These are phyloP conservation scores for Aleadryas rufinucha DNA, from an alignment of 2,113 vertebrate species.

Conservation along the genomic window DNA sequence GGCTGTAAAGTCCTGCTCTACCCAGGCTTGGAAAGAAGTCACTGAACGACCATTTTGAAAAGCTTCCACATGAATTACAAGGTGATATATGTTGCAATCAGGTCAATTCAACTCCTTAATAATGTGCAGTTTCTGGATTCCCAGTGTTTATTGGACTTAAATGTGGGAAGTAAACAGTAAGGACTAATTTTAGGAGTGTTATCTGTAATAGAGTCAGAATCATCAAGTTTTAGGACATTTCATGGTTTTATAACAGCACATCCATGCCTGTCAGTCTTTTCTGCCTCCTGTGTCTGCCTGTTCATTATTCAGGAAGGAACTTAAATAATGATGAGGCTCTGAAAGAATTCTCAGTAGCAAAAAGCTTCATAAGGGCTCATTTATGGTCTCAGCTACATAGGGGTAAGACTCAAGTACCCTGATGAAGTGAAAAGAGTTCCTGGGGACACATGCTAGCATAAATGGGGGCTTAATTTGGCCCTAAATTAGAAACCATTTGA, in stretches of 20 bases:
- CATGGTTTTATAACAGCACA: neutral
- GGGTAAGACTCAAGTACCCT: neutral
- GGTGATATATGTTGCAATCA: neutral
- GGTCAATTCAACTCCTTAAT: neutral
- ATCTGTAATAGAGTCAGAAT: neutral
- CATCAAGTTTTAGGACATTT: neutral
- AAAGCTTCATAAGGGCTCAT: neutral
- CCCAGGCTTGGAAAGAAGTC: neutral
- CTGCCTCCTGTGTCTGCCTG: neutral
- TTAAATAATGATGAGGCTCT: constrained; percentile 16
- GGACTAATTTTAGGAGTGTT: neutral
- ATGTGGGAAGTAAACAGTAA: neutral
- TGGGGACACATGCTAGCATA: neutral
- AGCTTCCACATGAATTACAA: neutral
- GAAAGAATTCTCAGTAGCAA: constrained; percentile 5
- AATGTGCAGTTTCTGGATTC: neutral
- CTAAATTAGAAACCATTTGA: constrained; percentile 27
- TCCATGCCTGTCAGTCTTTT: constrained; percentile 8
- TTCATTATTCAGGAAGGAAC: constrained; percentile 14
- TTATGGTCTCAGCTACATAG: neutral
- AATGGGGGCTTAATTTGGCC: constrained; percentile 13
- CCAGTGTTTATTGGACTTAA: neutral
- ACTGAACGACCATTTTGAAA: neutral
- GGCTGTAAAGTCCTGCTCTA: neutral
- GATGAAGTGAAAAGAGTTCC: neutral